Percentiles rank a stretch among this genome's conserved stretches.
phyloP scores from a whole-genome alignment of 1,140 invertebrate species.

The Drosophila nebulosa region DNA sequence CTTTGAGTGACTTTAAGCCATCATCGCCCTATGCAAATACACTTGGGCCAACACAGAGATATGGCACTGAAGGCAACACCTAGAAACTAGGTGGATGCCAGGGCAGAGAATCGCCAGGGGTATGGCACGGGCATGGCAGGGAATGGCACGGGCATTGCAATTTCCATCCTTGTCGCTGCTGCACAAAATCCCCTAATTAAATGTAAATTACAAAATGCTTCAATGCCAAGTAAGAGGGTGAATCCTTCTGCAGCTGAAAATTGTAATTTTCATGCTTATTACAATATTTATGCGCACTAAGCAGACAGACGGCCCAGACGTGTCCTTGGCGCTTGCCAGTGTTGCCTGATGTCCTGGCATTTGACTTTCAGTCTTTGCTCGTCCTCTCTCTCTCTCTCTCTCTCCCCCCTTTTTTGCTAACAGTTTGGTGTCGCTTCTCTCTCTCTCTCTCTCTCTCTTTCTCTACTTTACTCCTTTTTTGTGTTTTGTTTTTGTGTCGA shows the following conservation, averaged over 20 bases:
- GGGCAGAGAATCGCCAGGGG: too few species aligned
- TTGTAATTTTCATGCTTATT: constrained; percentile 71
- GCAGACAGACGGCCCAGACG: not conserved
- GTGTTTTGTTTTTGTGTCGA: not conserved
- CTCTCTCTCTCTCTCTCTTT: not conserved
- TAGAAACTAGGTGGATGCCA: constrained; percentile 13
- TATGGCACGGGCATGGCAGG: too few species aligned
- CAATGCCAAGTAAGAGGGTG: constrained; percentile 43
- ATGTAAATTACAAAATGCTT: constrained; percentile 69
- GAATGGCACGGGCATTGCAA: constrained; percentile 22
- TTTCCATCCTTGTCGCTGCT: constrained; percentile 10
- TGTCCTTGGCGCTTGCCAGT: not conserved
- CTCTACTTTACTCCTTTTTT: not conserved
- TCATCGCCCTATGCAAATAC: constrained; percentile 41
- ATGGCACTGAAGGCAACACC: constrained; percentile 18
- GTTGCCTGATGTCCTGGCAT: constrained; percentile 8
- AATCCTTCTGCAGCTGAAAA: constrained; percentile 41
- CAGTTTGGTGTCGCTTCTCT: not conserved
- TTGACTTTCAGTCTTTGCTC: constrained; percentile 6
- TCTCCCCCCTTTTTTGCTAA: not conserved
- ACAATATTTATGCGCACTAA: constrained; percentile 46
- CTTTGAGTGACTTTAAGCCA: constrained; percentile 56
- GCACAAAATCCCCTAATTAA: constrained; percentile 66
- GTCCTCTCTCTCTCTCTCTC: too few species aligned
- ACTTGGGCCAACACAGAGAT: constrained; percentile 13